Evolutionary conservation across 2,888 invertebrate species (phyloP).

Genomic region (Caenorhabditis sp.): DNA sequence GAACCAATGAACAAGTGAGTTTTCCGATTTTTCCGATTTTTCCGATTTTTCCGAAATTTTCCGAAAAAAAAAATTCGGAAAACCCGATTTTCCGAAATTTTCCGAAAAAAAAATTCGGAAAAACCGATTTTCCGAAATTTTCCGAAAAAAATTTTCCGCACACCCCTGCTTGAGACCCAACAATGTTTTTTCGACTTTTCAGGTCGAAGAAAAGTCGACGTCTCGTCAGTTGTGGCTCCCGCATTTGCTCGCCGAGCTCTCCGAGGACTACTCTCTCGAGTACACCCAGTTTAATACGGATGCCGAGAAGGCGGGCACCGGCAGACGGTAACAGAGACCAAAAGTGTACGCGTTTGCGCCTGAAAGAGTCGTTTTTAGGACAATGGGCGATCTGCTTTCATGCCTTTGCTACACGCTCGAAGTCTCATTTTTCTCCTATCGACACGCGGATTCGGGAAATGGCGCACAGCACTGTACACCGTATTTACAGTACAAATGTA

Average conservation of each 20-base stretch:
- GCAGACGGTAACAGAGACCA: constrained; percentile 82
- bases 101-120: too few species aligned
- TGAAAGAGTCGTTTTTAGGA: constrained; percentile 46
- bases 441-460: constrained; percentile 60
- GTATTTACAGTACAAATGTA: constrained; percentile 72
- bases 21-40: too few species aligned
- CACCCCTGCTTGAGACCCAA: neutral
- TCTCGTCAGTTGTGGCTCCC: constrained; percentile 91
- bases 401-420: constrained; percentile 75
- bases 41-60: too few species aligned
- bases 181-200: neutral
- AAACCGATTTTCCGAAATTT: too few species aligned
- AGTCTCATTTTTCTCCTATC: constrained; percentile 74
- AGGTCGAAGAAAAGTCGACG: constrained; percentile 43
- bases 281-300: constrained; percentile 95
- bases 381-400: constrained; percentile 70
- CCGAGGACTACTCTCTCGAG: constrained; percentile 89
- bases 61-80: too few species aligned
- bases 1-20: too few species aligned
- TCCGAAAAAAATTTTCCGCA: too few species aligned
- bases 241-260: constrained; percentile 89
- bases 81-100: too few species aligned
- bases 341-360: neutral
- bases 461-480: constrained; percentile 60
- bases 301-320: constrained; percentile 88